Evolutionary conservation across 2,888 invertebrate genomes (phyloP).

Genomic region (Archips crataeganus): DNA sequence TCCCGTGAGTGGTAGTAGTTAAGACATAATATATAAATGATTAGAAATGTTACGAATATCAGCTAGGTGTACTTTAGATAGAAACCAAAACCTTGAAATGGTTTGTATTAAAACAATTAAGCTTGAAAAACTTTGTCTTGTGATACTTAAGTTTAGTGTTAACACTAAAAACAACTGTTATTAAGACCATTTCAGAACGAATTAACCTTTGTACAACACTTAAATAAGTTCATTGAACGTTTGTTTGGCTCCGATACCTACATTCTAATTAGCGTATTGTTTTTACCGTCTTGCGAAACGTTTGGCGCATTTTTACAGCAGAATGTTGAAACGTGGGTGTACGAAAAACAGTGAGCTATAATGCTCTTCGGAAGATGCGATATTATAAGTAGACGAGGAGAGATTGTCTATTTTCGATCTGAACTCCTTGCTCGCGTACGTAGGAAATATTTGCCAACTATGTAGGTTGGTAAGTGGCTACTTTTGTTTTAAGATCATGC

Average conservation of each 20-base stretch:
- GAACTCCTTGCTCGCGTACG: conserved; percentile 66
- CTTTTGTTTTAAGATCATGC: conserved; percentile 29
- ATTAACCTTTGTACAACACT: conserved; percentile 2
- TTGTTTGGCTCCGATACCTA: conserved; percentile 16
- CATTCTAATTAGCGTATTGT: conserved; percentile 23
- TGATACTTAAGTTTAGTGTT: not conserved
- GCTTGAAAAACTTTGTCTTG: not conserved
- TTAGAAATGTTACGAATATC: no score
- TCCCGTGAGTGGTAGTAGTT: no score
- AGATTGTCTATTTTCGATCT: conserved; percentile 73
- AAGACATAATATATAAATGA: no score
- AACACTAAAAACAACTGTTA: conserved; percentile 4
- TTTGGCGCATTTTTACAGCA: conserved; percentile 51
- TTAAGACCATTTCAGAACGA: not conserved
- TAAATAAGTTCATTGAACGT: conserved; percentile 16
- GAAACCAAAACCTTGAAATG: not conserved
- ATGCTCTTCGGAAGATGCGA: conserved; percentile 63
- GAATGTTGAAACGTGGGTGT: conserved; percentile 65
- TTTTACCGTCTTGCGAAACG: conserved; percentile 24
- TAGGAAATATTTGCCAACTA: conserved; percentile 67
- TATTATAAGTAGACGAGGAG: conserved; percentile 69
- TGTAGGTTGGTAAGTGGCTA: conserved; percentile 23
- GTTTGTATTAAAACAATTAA: no score
- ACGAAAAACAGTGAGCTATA: conserved; percentile 67
- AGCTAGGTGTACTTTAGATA: no score